These are phyloP conservation scores for Galbula dea DNA, from an alignment of 2,113 vertebrate genomes.

Conservation along the genomic window DNA sequence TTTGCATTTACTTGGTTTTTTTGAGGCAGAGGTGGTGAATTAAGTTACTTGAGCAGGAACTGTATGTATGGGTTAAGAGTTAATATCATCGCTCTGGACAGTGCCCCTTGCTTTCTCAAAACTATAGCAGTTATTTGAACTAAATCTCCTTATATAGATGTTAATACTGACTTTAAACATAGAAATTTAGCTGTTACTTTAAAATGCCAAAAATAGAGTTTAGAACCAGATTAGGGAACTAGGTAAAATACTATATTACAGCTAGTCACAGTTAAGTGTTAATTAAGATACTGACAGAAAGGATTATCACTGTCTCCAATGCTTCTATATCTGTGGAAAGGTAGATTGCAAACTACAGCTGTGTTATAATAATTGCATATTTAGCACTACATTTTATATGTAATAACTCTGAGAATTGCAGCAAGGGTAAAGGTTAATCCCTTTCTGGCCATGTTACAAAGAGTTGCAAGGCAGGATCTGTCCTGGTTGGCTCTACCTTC, in stretches of 20 bases:
- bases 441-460: neutral
- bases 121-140: neutral
- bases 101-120: neutral
- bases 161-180: neutral
- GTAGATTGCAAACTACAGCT: neutral
- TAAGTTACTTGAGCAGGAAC: neutral
- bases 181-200: neutral
- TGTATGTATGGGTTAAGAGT: neutral
- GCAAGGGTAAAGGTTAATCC: neutral
- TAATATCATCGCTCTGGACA: neutral
- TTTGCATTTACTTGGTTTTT: neutral
- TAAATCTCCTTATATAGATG: neutral
- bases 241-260: neutral
- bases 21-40: neutral
- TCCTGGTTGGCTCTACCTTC: neutral
- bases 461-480: neutral
- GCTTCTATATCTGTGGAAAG: neutral
- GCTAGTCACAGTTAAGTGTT: neutral
- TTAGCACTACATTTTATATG: neutral
- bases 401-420: neutral
- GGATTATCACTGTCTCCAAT: neutral
- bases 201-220: neutral
- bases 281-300: neutral
- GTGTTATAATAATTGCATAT: neutral
- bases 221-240: neutral